A percentile compares a stretch with the other conserved stretches of the same genome.
Evolutionary conservation across 35 echinoderm and acorn worm genomes (phyloP).

Genomic region (Amphiura filiformis): DNA sequence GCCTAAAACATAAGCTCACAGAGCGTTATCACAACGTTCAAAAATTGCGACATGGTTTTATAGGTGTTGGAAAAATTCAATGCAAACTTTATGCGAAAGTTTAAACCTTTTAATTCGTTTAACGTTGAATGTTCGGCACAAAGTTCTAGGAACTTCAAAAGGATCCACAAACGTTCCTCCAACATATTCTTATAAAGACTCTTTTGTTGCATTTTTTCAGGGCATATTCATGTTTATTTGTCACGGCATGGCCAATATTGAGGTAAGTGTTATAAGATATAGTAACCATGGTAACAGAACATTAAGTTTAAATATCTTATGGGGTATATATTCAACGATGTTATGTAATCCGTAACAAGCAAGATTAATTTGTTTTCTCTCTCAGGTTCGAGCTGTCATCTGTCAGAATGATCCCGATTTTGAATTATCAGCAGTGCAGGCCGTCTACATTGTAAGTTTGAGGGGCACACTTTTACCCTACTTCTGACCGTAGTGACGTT

Average conservation of each 20-base stretch:
- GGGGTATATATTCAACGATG: too few relatives aligned
- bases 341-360: neutral
- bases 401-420: constrained; percentile 24
- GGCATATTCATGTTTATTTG: constrained; percentile 18
- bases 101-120: neutral
- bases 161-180: neutral
- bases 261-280: neutral
- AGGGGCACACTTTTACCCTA: neutral
- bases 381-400: constrained; percentile 19
- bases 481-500: too few relatives aligned
- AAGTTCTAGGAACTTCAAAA: neutral
- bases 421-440: constrained; percentile 5
- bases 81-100: neutral
- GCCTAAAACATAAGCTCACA: too few relatives aligned
- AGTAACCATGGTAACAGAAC: too few relatives aligned
- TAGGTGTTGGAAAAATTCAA: neutral
- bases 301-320: too few relatives aligned
- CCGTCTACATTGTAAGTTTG: constrained; percentile 11
- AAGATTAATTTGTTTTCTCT: neutral
- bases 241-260: constrained; percentile 8
- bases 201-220: neutral
- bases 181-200: neutral
- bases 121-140: neutral
- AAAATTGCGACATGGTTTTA: neutral
- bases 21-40: too few relatives aligned